Evolutionary conservation across 2,888 invertebrate genomes (phyloP).

Genomic region (Torymus tubicola): DNA sequence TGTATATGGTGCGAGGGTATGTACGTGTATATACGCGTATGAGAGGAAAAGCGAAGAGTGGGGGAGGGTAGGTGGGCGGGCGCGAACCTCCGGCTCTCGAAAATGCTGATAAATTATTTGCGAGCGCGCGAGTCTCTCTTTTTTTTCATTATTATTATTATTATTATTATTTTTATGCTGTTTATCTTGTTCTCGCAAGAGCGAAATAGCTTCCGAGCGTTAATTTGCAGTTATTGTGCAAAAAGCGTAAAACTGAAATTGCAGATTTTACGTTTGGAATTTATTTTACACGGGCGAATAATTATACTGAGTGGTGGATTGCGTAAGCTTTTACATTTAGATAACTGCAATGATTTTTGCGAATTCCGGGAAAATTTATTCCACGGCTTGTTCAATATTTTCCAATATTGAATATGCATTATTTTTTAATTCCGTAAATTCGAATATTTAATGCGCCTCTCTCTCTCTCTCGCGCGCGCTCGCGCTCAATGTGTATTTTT

Average conservation of each 20-base stretch:
- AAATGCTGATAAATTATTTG: slow-evolving; percentile 56
- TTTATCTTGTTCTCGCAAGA: slow-evolving; percentile 57
- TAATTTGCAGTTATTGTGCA: slow-evolving; percentile 60
- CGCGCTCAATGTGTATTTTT: slow-evolving; percentile 43
- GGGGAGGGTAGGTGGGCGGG: neutral
- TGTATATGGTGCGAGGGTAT: slow-evolving; percentile 39
- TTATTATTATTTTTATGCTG: slow-evolving; percentile 56
- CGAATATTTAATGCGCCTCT: slow-evolving; percentile 56
- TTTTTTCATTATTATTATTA: slow-evolving; percentile 51
- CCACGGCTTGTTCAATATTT: slow-evolving; percentile 51
- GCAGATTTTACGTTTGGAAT: slow-evolving; percentile 60
- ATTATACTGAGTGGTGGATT: slow-evolving; percentile 57
- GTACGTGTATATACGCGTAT: no score
- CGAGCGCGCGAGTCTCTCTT: slow-evolving; percentile 27
- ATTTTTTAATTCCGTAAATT: slow-evolving; percentile 58
- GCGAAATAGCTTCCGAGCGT: slow-evolving; percentile 54
- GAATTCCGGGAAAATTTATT: slow-evolving; percentile 55
- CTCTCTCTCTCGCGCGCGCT: no score
- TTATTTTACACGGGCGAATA: slow-evolving; percentile 60
- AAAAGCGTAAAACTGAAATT: slow-evolving; percentile 61
- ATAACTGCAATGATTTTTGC: slow-evolving; percentile 60
- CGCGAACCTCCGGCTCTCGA: slow-evolving; percentile 26
- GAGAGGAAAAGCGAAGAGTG: no score
- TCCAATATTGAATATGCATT: slow-evolving; percentile 58
- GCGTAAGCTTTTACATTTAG: slow-evolving; percentile 60